A percentile compares a stretch with the other conserved stretches of the same genome.
These are phyloP conservation scores for Paraescarpia echinospica DNA, from an alignment of 1,140 invertebrate species.

Conservation along the genomic window DNA sequence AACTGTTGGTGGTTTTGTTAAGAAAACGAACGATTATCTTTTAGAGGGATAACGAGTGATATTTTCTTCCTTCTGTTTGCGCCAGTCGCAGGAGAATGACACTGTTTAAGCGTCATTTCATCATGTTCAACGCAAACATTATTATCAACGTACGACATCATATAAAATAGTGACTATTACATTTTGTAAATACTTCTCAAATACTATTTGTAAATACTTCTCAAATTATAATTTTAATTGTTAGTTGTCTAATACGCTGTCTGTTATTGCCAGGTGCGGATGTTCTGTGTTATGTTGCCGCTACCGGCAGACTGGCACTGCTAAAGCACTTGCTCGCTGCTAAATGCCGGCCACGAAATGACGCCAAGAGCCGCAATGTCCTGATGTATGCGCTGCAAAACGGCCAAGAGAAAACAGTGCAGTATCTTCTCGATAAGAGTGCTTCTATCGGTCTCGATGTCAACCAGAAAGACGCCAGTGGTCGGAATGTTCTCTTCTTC, in stretches of 20 bases:
- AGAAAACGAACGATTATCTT: not conserved
- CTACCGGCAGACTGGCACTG: not conserved
- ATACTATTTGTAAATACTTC: too few relatives aligned
- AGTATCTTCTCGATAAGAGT: conserved; percentile 27
- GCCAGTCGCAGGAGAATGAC: too few relatives aligned
- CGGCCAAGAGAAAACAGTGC: not conserved
- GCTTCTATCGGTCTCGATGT: conserved; percentile 11
- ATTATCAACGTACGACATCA: too few relatives aligned
- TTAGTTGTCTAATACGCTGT: too few relatives aligned
- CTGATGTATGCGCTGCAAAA: not conserved
- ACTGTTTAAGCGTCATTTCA: too few relatives aligned
- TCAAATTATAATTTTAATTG: too few relatives aligned
- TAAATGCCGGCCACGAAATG: not conserved
- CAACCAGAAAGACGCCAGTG: conserved; percentile 20
- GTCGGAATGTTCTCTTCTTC: conserved; percentile 33
- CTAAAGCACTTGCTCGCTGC: not conserved
- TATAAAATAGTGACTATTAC: too few relatives aligned
- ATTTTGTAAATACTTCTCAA: too few relatives aligned
- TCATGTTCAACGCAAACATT: too few relatives aligned
- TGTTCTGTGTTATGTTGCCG: not conserved
- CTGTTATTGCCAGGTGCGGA: not conserved
- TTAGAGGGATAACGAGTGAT: too few relatives aligned
- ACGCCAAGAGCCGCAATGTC: not conserved
- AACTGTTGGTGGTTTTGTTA: not conserved
- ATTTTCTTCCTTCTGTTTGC: too few relatives aligned